These are phyloP conservation scores for Drosophila murphyi DNA, from an alignment of 1,140 invertebrate genomes.

Conservation along the genomic window DNA sequence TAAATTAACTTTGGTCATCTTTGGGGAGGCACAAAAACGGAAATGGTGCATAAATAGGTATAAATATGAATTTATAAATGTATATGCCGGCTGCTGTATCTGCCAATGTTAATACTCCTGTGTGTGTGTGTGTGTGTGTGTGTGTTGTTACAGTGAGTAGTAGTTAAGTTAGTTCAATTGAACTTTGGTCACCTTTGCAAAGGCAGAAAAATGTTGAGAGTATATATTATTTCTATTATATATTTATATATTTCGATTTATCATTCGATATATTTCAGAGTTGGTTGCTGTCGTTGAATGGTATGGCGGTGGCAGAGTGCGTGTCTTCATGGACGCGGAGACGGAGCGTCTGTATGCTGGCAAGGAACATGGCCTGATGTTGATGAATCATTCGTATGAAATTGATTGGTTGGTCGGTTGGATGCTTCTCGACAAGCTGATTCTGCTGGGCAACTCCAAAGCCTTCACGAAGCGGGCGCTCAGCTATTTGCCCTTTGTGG, in stretches of 20 bases:
- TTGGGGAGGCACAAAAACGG: too few species aligned
- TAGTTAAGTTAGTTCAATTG: too few species aligned
- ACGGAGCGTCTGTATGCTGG: constrained; percentile 92
- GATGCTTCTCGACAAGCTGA: constrained; percentile 91
- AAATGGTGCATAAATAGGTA: too few species aligned
- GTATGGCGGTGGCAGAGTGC: constrained; percentile 92
- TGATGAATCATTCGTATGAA: constrained; percentile 98
- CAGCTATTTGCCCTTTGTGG: constrained; percentile 94
- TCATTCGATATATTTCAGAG: constrained; percentile 86
- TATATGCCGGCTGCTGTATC: too few species aligned
- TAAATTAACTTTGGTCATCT: too few species aligned
- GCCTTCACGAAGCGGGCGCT: constrained; percentile 97
- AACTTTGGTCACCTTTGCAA: too few species aligned
- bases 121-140: too few species aligned
- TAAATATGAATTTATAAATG: too few species aligned
- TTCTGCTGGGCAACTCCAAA: constrained; percentile 94
- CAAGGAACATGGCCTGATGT: constrained; percentile 93
- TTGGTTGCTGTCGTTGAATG: constrained; percentile 95
- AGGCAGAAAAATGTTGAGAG: too few species aligned
- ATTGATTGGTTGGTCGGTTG: constrained; percentile 97
- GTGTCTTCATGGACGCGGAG: constrained; percentile 91
- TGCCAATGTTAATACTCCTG: too few species aligned
- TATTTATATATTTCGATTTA: not conserved
- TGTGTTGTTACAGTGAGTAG: too few species aligned
- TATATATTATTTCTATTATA: too few species aligned